Evolutionary conservation across 2,113 vertebrate species (phyloP), one percentile per base, ranked within the genome.

Genomic region (Labeo catla): DNA sequence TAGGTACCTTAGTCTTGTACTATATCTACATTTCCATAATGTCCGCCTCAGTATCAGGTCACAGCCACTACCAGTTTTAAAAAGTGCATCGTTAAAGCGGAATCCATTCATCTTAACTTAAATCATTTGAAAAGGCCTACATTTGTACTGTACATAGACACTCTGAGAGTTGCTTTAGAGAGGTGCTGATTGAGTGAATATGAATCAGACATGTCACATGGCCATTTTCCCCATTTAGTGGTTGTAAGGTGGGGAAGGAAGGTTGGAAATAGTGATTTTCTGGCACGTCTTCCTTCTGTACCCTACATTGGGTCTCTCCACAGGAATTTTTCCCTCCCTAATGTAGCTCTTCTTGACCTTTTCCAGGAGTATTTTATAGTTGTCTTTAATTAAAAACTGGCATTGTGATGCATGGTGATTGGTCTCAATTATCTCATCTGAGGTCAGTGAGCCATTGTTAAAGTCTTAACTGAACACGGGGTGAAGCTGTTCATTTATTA

Each of bases 231-330:
- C 84, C 91, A 36, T 93, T 87, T 90, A 92, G 86, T 70, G 87
- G 85, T 66, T 81, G 49, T 45, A 28, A 79, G 72, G 73, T 85
- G 83, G 65, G 39, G n/a, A 70, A 84, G 87, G 68, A 87, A 73
- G 84, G 70, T 87, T 94, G 93, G 93, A 94, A 93, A 94, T 84
- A 91, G 90, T 93, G 92, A 94, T 93, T 91, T 88, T 91, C 91
- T 91, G 88, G 90, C 92, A 91, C 90, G 89, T 93, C 90, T 91
- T 89, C 88, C 86, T 89, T 84, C 89, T 90, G 70, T 90, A 68
- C 85, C 72, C 77, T 79, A 61, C 90, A 76, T 81, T 90, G 85
- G 90, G 87, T 90, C 84, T 91, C 78, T 76, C 87, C 84, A 52
- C 52, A 76, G 79, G 89, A 90, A 90, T 87, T 84, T 89, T 89